A percentile compares a stretch with the other conserved stretches of the same genome.
These are phyloP conservation scores for Tinea semifulvella DNA, from an alignment of 2,888 invertebrate species.

Conservation along the genomic window DNA sequence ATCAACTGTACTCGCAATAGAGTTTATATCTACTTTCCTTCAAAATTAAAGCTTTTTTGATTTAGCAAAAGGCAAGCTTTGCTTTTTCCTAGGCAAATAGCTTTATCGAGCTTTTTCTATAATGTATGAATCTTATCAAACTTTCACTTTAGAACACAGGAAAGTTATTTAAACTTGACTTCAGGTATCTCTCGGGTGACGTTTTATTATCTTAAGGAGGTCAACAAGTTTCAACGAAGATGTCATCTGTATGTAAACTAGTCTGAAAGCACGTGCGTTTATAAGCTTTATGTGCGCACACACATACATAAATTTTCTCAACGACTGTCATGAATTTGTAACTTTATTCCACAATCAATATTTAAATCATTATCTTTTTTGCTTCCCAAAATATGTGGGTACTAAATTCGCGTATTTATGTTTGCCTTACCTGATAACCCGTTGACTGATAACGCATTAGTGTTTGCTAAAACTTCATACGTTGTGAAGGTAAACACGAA, in stretches of 20 bases:
- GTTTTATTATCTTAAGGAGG: conserved; percentile 10
- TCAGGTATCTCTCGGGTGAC: background rate
- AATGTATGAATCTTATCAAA: conserved; percentile 8
- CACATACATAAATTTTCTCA: too few relatives aligned
- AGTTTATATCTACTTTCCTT: conserved; percentile 1
- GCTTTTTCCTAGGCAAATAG: background rate
- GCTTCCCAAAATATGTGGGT: conserved; percentile 1
- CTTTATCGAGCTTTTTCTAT: background rate
- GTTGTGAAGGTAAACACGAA: background rate
- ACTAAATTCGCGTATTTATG: conserved; percentile 6
- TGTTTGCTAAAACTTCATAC: conserved; percentile 2
- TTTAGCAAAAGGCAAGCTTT: background rate
- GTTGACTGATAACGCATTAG: background rate
- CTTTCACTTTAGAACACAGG: conserved; percentile 9
- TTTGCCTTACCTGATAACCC: conserved; percentile 2
- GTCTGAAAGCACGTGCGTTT: background rate
- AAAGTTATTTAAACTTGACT: conserved; percentile 11
- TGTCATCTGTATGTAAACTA: conserved; percentile 12
- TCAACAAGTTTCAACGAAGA: conserved; percentile 12
- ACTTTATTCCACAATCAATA: background rate
- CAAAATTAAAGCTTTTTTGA: background rate
- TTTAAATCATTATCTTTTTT: background rate
- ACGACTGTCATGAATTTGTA: too few relatives aligned
- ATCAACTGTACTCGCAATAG: conserved; percentile 5
- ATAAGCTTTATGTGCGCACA: too few relatives aligned